A percentile compares a stretch with the other conserved stretches of the same genome.
phyloP scores from a whole-genome alignment of 1,140 invertebrate genomes.

The Panagrolaimus sp. region DNA sequence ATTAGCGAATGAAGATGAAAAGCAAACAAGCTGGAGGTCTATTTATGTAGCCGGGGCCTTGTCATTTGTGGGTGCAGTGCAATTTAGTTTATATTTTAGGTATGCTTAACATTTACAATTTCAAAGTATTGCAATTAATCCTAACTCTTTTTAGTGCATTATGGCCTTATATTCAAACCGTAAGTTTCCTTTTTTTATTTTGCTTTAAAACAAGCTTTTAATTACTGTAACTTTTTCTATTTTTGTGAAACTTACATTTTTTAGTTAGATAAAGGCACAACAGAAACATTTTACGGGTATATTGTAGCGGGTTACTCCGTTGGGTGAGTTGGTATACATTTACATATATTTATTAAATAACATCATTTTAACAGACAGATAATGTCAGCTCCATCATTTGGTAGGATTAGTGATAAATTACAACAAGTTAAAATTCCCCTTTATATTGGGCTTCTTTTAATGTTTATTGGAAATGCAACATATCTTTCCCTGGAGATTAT shows the following conservation, averaged over 20 bases:
- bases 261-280: conserved; percentile 16
- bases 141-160: background rate
- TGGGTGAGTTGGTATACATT: conserved; percentile 19
- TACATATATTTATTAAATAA: no score
- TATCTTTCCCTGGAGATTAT: conserved; percentile 35
- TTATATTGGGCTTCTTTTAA: conserved; percentile 19
- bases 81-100: no score
- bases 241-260: conserved; percentile 14
- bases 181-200: conserved; percentile 37
- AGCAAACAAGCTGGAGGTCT: no score
- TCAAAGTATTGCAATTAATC: no score
- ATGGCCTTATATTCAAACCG: conserved; percentile 60
- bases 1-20: no score
- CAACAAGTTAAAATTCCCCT: conserved; percentile 17
- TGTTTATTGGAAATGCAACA: conserved; percentile 16
- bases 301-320: conserved; percentile 16
- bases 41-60: no score
- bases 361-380: no score
- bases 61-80: no score
- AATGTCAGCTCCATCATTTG: conserved; percentile 22
- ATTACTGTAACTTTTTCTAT: no score
- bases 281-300: conserved; percentile 19
- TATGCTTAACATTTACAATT: no score
- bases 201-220: no score
- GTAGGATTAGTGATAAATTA: conserved; percentile 20